Evolutionary conservation across 2,113 vertebrate genomes (phyloP).

Genomic region (rat (Rattus norvegicus)): DNA sequence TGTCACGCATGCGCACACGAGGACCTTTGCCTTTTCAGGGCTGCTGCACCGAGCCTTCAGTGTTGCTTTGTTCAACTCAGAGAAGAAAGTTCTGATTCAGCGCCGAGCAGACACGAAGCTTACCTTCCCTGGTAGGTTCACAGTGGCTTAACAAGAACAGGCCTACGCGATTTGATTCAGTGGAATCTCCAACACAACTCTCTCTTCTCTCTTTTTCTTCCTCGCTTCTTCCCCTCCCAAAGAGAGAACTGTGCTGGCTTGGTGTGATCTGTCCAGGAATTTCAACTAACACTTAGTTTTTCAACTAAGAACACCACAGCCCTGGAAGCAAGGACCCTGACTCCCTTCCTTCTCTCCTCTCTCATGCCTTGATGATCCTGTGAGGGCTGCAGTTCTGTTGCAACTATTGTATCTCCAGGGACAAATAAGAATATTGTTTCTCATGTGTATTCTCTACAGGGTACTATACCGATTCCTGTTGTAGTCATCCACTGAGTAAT

Average conservation of each 20-base stretch:
- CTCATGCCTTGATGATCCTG: background rate
- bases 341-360: background rate
- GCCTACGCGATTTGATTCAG: background rate
- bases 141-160: background rate
- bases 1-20: background rate
- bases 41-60: background rate
- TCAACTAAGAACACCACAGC: too few relatives aligned
- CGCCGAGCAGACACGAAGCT: background rate
- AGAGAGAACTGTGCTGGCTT: too few relatives aligned
- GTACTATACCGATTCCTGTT: constrained; percentile 91
- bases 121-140: background rate
- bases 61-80: background rate
- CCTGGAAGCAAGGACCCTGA: background rate
- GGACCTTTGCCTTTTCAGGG: background rate
- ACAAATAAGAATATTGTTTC: background rate
- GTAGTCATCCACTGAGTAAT: background rate
- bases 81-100: background rate
- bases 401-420: background rate
- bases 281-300: too few relatives aligned
- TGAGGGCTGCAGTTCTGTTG: too few relatives aligned
- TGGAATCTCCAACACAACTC: background rate
- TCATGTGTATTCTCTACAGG: constrained; percentile 74
- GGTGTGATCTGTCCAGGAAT: too few relatives aligned
- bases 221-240: too few relatives aligned
- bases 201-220: too few relatives aligned